These are phyloP conservation scores for Drosophila rubida DNA, from an alignment of 2,888 invertebrate genomes.

Conservation along the genomic window DNA sequence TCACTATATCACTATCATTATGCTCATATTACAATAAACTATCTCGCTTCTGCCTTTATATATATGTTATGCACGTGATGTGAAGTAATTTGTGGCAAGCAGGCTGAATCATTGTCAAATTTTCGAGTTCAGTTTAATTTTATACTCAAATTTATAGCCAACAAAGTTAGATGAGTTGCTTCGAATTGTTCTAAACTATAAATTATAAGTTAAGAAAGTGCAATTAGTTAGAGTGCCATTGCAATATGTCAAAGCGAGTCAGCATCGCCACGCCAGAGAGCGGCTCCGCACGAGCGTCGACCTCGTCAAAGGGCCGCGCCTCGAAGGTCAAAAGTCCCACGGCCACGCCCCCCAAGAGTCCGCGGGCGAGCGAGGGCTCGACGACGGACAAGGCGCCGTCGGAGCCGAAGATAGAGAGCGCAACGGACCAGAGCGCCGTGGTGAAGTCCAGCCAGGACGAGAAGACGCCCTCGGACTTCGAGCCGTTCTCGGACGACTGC, in stretches of 20 bases:
- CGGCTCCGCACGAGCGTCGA: neutral
- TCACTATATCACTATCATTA: too few species aligned
- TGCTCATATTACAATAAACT: too few species aligned
- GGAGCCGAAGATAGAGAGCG: neutral
- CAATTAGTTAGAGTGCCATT: conserved; percentile 7
- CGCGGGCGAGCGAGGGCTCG: neutral
- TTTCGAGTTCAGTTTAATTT: neutral
- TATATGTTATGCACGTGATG: too few species aligned
- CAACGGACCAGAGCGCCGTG: neutral
- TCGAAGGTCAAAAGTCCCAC: neutral
- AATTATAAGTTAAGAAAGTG: neutral
- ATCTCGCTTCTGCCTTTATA: too few species aligned
- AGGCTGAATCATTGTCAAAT: neutral
- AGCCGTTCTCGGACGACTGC: conserved; percentile 45
- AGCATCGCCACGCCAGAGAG: conserved; percentile 39
- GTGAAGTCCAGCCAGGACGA: neutral
- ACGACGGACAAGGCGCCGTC: neutral
- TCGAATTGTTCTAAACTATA: neutral
- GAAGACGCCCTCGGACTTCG: conserved; percentile 39
- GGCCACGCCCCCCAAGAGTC: neutral
- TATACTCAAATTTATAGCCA: neutral
- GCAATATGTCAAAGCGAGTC: conserved; percentile 56
- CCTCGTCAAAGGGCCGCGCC: neutral
- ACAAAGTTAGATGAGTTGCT: neutral
- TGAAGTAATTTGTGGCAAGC: too few species aligned